Percentiles rank a stretch among this genome's conserved stretches.
These are phyloP conservation scores for Drosophila bocqueti DNA, from an alignment of 1,140 invertebrate genomes.

Conservation along the genomic window DNA sequence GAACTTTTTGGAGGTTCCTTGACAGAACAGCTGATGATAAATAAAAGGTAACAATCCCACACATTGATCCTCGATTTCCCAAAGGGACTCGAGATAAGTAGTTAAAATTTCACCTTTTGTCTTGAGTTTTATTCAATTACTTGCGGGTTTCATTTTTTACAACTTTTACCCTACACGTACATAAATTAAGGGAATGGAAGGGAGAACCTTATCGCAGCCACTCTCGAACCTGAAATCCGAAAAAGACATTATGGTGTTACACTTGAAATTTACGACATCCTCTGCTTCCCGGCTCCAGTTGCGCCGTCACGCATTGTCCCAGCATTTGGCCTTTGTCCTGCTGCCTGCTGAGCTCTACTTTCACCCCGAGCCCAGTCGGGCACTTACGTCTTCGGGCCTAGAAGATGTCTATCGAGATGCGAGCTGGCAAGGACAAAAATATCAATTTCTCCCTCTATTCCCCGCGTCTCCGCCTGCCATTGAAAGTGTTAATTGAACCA, in stretches of 20 bases:
- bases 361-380: slow-evolving; percentile 40
- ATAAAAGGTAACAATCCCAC: slow-evolving; percentile 18
- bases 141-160: slow-evolving; percentile 68
- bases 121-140: slow-evolving; percentile 79
- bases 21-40: slow-evolving; percentile 4
- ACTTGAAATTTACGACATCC: slow-evolving; percentile 83
- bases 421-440: slow-evolving; percentile 49
- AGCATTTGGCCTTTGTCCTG: slow-evolving; percentile 71
- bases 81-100: slow-evolving; percentile 42
- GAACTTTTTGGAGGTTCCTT: background rate
- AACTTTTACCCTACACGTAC: slow-evolving; percentile 47
- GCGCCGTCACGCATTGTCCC: slow-evolving; percentile 60
- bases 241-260: slow-evolving; percentile 72
- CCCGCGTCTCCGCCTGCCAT: slow-evolving; percentile 43
- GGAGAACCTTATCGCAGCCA: slow-evolving; percentile 42
- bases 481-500: slow-evolving; percentile 84
- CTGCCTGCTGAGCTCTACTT: slow-evolving; percentile 68
- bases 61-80: slow-evolving; percentile 19
- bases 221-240: slow-evolving; percentile 35
- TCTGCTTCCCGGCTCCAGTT: slow-evolving; percentile 46
- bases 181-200: slow-evolving; percentile 40
- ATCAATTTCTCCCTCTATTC: slow-evolving; percentile 48
- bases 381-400: slow-evolving; percentile 35
- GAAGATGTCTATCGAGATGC: slow-evolving; percentile 49
- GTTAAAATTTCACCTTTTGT: slow-evolving; percentile 51